Conservation (phyloP, 2,113 vertebrate genomes). For the Rhynchomys soricoides region DNA sequence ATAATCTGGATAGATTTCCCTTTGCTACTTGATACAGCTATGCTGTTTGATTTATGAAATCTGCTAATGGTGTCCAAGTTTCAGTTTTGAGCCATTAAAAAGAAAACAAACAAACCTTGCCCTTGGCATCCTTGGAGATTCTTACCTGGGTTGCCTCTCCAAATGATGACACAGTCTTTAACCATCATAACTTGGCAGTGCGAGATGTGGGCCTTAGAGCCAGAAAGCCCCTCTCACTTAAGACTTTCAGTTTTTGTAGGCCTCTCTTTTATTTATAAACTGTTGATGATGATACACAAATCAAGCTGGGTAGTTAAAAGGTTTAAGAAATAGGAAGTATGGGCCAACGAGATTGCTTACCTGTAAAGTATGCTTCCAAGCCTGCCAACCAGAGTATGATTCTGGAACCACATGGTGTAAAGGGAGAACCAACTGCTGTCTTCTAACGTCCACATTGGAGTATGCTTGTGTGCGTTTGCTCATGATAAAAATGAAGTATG, state of each 20-base stretch:
- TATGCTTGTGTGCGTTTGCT: not conserved
- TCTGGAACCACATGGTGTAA: not conserved
- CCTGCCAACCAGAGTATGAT: too few species aligned
- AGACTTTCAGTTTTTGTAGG: not conserved
- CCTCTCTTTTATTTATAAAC: constrained; percentile 53
- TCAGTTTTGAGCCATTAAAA: constrained; percentile 32
- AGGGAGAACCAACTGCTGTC: not conserved
- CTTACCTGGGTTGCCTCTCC: not conserved
- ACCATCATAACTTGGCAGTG: not conserved
- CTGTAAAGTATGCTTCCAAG: not conserved
- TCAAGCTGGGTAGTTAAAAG: not conserved
- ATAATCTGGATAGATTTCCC: not conserved
- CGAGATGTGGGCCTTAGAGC: not conserved
- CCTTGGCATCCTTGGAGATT: constrained; percentile 41
- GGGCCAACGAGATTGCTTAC: not conserved
- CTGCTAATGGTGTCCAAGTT: not conserved
- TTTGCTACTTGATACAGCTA: constrained; percentile 25
- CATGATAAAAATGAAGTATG: not conserved
- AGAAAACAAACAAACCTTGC: not conserved
- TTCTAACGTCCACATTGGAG: not conserved
- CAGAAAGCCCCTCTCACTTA: constrained; percentile 11
- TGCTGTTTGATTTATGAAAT: constrained; percentile 1
- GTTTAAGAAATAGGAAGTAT: not conserved
- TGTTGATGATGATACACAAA: not conserved
- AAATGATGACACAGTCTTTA: not conserved